phyloP scores from a whole-genome alignment of 2,797 vertebrate species.

The Poliocrania exsul region DNA sequence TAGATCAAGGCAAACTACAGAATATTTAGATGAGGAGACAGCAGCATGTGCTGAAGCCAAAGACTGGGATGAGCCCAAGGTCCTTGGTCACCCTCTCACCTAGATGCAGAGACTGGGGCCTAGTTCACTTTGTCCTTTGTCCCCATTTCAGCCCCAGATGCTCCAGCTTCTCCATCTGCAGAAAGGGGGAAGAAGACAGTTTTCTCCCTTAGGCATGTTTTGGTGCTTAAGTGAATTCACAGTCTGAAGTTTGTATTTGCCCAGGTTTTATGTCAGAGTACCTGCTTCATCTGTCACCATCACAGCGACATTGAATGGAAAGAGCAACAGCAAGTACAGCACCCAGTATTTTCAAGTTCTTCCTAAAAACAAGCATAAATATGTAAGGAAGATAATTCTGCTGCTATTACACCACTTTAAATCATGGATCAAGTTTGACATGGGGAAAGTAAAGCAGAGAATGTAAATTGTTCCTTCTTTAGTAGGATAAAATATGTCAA shows the following conservation, averaged over 20 bases:
- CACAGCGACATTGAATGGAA: neutral
- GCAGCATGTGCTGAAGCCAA: neutral
- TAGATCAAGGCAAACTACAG: neutral
- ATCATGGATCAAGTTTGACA: neutral
- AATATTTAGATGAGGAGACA: neutral
- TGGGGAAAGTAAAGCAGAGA: neutral
- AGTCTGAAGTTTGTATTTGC: neutral
- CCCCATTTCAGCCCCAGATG: neutral
- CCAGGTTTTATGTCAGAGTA: neutral
- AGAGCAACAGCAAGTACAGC: neutral
- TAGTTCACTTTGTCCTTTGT: neutral
- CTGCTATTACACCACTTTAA: neutral
- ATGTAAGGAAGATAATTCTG: neutral
- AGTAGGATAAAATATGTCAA: neutral
- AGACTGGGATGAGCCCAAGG: neutral
- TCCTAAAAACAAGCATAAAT: neutral
- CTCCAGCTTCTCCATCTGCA: neutral
- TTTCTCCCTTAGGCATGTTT: neutral
- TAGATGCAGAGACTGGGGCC: neutral
- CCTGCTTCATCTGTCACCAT: neutral
- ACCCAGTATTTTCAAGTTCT: neutral
- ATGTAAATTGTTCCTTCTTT: neutral
- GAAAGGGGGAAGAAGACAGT: neutral
- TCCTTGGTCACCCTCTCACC: neutral
- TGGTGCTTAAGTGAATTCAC: neutral